Evolutionary conservation across 1,140 invertebrate species (phyloP).

Genomic region (Rhyacophila brunnea): DNA sequence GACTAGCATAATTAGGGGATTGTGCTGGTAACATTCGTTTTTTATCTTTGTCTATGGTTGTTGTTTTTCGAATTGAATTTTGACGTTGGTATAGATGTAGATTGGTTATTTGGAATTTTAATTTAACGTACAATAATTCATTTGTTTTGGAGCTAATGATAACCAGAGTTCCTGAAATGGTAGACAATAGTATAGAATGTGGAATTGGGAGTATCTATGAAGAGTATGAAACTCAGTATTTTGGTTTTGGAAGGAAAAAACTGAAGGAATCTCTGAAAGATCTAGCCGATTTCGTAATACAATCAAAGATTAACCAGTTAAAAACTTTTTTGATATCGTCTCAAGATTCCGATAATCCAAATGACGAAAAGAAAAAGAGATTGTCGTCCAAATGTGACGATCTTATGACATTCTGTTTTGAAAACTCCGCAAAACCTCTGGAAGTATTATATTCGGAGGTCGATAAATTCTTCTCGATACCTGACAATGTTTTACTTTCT

Average conservation of each 20-base stretch:
- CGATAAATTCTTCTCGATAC: slow-evolving; percentile 16
- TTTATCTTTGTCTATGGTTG: too few relatives aligned
- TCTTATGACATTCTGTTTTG: slow-evolving; percentile 3
- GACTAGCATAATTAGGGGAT: too few relatives aligned
- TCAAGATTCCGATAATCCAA: background rate
- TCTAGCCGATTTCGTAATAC: slow-evolving; percentile 8
- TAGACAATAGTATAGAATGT: too few relatives aligned
- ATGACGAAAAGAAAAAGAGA: slow-evolving; percentile 8
- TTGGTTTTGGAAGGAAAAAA: slow-evolving; percentile 13
- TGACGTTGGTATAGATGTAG: too few relatives aligned
- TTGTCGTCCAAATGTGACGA: slow-evolving; percentile 8
- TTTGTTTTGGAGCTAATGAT: too few relatives aligned
- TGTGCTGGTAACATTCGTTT: too few relatives aligned
- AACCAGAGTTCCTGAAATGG: too few relatives aligned
- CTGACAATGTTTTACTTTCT: slow-evolving; percentile 9
- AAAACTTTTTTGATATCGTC: slow-evolving; percentile 12
- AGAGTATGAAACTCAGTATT: slow-evolving; percentile 21
- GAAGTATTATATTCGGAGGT: slow-evolving; percentile 1
- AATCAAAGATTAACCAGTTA: slow-evolving; percentile 9
- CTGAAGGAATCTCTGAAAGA: slow-evolving; percentile 13
- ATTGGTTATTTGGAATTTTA: too few relatives aligned
- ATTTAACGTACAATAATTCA: too few relatives aligned
- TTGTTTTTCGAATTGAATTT: too few relatives aligned
- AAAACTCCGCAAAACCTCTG: slow-evolving; percentile 7
- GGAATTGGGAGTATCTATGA: background rate